Base-by-base conservation (phyloP, 2,113 vertebrate species). In the Notiomystis cincta region DNA sequence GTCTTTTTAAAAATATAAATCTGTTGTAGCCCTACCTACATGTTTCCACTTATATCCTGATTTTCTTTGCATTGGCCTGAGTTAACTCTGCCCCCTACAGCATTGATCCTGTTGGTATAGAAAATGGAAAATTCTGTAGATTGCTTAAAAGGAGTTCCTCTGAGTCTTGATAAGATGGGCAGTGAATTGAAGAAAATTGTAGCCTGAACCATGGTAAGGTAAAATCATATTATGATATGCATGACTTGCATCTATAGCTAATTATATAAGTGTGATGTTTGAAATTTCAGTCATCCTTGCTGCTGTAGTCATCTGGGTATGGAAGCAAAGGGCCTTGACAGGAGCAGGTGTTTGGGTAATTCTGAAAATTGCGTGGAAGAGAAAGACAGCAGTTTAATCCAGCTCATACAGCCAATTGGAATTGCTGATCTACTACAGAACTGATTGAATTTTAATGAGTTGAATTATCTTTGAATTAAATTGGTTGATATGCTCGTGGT, bases 371-470 rank as follows among this genome's bases (percentile, higher is more conserved):
- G 38, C 4, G 3, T 45, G 65, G 61, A 91, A 90, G 87, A 87
- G 83, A 93, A 90, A 87, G 40, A 61, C 15, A 76, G 82, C 30
- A 38, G 38, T 70, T 93, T 84, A 77, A 93, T 89, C 53, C 44
- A 79, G 53, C 42, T 92, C 47, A 38, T 51, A 48, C 22, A 82
- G 86, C 51, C 61, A 77, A 61, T 25, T 91, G 79, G 76, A 94
- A 93, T 22, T 77, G 67, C 53, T 95, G 77, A 86, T 83, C 57
- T 95, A 27, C 67, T 75, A 54, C 42, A 69, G 71, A 95, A 76
- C 37, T 88, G 87, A 72, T n/a, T 88, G 91, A 86, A 95, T 96
- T 96, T 93, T 93, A 86, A 94, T 89, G 50, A 90, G 82, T 31
- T 89, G 61, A 90, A 93, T 95, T 93, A 72, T 54, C 25, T 84